These are phyloP conservation scores for Sakesphorus luctuosus DNA, from an alignment of 2,113 vertebrate species.

Conservation along the genomic window DNA sequence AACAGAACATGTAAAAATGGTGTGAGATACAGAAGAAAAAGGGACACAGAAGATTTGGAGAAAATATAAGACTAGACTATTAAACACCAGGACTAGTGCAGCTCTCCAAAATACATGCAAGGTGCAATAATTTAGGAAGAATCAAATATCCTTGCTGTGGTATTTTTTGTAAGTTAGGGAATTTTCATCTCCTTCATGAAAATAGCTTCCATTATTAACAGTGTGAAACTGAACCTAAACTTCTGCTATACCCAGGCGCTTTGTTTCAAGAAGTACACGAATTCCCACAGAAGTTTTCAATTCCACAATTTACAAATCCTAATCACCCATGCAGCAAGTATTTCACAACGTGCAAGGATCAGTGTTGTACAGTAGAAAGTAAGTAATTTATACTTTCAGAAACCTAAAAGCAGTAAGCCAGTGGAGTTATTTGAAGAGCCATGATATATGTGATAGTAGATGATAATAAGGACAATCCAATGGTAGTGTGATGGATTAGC, in stretches of 20 bases:
- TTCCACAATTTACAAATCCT: background rate
- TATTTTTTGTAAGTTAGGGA: background rate
- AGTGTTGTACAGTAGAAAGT: background rate
- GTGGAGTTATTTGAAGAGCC: background rate
- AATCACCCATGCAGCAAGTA: fast-evolving
- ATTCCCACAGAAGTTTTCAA: background rate
- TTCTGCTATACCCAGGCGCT: background rate
- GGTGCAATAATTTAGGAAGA: background rate
- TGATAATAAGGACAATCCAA: background rate
- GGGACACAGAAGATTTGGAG: background rate
- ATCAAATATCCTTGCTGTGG: background rate
- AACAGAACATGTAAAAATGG: background rate
- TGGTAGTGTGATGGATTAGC: fast-evolving
- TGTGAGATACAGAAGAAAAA: background rate
- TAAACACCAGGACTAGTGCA: background rate
- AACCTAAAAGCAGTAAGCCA: background rate
- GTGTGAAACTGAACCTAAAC: background rate
- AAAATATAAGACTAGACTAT: background rate
- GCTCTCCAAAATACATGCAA: background rate
- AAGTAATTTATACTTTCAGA: background rate
- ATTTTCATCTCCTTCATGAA: background rate
- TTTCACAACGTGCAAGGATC: background rate
- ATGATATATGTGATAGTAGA: background rate
- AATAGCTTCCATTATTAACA: background rate
- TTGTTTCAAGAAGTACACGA: background rate